Base-by-base conservation (phyloP, 1,140 invertebrate genomes). In the Akabosia matsudoensis region DNA sequence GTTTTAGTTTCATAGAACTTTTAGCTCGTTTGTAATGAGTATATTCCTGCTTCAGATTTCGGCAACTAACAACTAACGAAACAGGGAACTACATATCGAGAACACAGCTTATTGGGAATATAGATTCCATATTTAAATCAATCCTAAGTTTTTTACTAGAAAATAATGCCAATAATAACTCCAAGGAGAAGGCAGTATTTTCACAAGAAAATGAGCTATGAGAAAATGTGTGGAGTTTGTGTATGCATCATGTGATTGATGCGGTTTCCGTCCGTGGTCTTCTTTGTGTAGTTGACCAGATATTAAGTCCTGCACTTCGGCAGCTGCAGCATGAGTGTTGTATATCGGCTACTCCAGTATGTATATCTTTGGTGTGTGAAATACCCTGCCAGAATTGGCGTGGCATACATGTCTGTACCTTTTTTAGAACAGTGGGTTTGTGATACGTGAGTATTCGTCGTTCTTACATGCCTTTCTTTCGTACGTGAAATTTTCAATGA, bases 401-500 rank as follows among this genome's bases (percentile, higher is more conserved):
- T 45, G 37, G 7, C 37, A 45, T 45, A 22, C 13, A 14, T 61
- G 54, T 61, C 24, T 14, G 54, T 22, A 7, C 24, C 7, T 14
- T 16, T 61, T 10, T 4, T 61, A n/a, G 13, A 16, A 7, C n/a
- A 24, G 54, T 61, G 24, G 54, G 54, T 61, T 61, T 7, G 37
- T 18, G 37, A 45, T 45, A 18, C 18, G 37, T 45, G 37, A 45
- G 7, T 45, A 18, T 45, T 10, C 37, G 7, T 45, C 37, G 7
- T 45, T 45, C 18, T 56, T 10, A 13, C 54, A 22, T 7, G 10
- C 54, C 10, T 10, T 30, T 67, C 61, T n/a, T 67, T 67, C 26
- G 61, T 67, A 67, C 61, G 61, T 67, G 61, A 67, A 24, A 67
- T 67, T 67, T 67, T n/a, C 61, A 67, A 24, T 67, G 61, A 67